phyloP scores from a whole-genome alignment of 1,140 invertebrate species.

The Aphaenogaster floridana region DNA sequence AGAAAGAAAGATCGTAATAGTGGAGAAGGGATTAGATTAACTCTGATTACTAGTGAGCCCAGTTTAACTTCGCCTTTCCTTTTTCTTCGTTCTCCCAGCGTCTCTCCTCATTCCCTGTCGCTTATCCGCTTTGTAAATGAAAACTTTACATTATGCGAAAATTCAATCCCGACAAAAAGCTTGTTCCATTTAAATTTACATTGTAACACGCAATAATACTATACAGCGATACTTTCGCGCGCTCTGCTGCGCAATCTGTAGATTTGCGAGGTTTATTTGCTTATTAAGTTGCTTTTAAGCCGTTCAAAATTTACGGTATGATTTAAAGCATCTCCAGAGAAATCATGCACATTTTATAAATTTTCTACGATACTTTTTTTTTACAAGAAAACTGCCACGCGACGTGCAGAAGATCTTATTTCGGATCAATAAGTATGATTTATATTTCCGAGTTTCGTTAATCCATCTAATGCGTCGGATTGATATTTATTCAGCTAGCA shows the following conservation, averaged over 20 bases:
- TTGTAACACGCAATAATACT: neutral
- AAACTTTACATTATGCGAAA: slow-evolving; percentile 44
- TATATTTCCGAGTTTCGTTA: neutral
- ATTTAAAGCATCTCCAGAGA: neutral
- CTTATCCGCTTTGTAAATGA: slow-evolving; percentile 45
- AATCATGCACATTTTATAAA: neutral
- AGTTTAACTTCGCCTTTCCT: neutral
- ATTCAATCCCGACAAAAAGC: slow-evolving; percentile 11
- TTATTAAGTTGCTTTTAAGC: neutral
- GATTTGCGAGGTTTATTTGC: neutral
- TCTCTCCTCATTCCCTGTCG: neutral
- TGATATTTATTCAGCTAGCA: slow-evolving; percentile 21
- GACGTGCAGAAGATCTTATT: neutral
- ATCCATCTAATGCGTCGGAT: neutral
- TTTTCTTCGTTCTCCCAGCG: neutral
- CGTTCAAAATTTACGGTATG: neutral
- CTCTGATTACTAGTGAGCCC: slow-evolving; percentile 47
- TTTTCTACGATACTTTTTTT: neutral
- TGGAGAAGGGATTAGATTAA: slow-evolving; percentile 41
- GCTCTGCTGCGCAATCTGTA: too few species aligned
- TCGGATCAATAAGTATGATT: neutral
- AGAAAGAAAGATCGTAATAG: neutral
- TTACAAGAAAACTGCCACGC: neutral
- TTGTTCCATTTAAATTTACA: slow-evolving; percentile 1
- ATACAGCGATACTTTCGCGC: neutral